Base-by-base conservation (phyloP, 1,140 invertebrate species). In the Saccostrea echinata region DNA sequence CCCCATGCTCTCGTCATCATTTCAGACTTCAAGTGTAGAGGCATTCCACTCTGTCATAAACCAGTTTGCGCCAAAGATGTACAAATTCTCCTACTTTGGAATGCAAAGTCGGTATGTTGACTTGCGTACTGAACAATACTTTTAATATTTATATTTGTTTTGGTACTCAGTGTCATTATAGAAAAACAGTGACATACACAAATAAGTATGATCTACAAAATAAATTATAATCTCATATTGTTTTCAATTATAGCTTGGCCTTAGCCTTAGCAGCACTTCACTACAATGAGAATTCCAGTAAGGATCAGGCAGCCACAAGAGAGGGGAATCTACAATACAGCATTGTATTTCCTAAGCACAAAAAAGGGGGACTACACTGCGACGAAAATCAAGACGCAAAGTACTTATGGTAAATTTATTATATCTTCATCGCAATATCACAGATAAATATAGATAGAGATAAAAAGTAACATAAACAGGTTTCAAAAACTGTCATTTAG, bases 21-120 rank as follows among this genome's bases (percentile, higher is more conserved):
- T 85, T 6, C 90, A 91, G 84, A 91, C 90, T 30, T 86, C 89
- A 27, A 27, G 21, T n/a, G 33, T 90, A 16, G 90, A 91, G 55
- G 85, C 64, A 13, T 91, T 81, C 51, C 90, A 91, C 71, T 76
- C 76, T 35, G 43, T 91, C 1, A 51, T 90, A 11, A 86, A 86
- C 27, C 90, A 91, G 30, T 91, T 91, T 87, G 90, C 90, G 12
- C 89, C 89, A 0, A 89, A 91, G 27, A 89, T 89, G 89, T 85
- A 85, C 68, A 80, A 61, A 0, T 91, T 91, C 55, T 88, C 86
- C 1, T 89, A 80, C 55, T 68, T 88, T 52, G 89, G 89, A 71
- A 87, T 90, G 89, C 51, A 51, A 11, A 52, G 64, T 81, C 84
- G 89, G 90, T 90, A 88, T 35, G 51, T 12, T 12, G 21, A 13